Conservation (phyloP, 1,140 invertebrate species). For the Drosophila persimilis region DNA sequence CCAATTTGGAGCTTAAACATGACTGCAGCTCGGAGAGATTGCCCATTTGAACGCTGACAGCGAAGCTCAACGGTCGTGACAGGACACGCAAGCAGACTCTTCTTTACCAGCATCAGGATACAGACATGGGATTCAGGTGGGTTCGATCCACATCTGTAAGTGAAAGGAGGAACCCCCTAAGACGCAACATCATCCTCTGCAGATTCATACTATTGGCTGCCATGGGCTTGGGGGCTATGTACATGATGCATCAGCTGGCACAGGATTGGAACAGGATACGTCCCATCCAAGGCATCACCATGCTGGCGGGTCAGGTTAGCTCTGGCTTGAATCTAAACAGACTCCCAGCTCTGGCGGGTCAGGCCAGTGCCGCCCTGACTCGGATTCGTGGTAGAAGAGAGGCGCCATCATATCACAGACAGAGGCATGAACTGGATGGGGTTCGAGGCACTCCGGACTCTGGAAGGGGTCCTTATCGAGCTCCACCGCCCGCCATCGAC, state of each 20-base stretch:
- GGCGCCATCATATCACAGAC: not conserved
- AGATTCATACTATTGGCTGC: constrained; percentile 78
- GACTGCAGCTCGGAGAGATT: constrained; percentile 18
- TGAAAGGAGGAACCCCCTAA: not conserved
- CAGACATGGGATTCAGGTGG: constrained; percentile 68
- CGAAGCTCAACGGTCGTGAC: constrained; percentile 58
- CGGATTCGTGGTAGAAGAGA: constrained; percentile 57
- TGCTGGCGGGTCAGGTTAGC: constrained; percentile 42
- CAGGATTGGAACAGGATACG: constrained; percentile 83
- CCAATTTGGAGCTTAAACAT: constrained; percentile 37
- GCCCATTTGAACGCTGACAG: constrained; percentile 53
- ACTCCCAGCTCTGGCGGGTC: constrained; percentile 1
- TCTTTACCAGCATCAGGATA: not conserved
- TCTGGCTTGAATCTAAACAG: too few species aligned
- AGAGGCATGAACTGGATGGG: constrained; percentile 24
- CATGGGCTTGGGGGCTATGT: constrained; percentile 83
- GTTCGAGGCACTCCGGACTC: constrained; percentile 25
- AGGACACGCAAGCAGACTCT: not conserved
- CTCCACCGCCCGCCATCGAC: constrained; percentile 40
- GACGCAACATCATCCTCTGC: not conserved
- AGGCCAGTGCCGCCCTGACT: constrained; percentile 46
- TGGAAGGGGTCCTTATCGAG: constrained; percentile 8
- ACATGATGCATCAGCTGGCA: constrained; percentile 83
- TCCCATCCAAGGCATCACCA: constrained; percentile 61
- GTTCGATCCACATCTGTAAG: constrained; percentile 1